Evolutionary conservation across 1,140 invertebrate genomes (phyloP).

Genomic region (Drusus annulatus): DNA sequence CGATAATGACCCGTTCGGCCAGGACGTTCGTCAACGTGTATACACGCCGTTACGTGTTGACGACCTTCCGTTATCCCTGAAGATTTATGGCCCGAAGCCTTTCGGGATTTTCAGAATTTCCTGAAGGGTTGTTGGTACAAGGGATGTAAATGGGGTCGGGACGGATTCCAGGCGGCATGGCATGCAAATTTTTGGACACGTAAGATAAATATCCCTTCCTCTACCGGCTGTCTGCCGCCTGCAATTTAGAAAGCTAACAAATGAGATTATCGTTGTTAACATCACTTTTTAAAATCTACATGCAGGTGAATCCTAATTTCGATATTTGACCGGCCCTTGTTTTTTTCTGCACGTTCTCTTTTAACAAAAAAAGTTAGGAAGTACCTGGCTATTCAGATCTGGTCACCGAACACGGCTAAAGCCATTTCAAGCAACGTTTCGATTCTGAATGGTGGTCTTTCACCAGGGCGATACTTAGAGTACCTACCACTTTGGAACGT

Average conservation of each 20-base stretch:
- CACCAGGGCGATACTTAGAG: too few species aligned
- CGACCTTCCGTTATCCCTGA: constrained; percentile 26
- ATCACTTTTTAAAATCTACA: too few species aligned
- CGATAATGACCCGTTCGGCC: constrained; percentile 1
- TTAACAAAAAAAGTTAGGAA: too few species aligned
- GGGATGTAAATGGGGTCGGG: constrained; percentile 7
- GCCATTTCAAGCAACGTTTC: too few species aligned
- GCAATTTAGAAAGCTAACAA: too few species aligned
- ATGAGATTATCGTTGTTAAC: neutral
- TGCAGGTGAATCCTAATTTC: too few species aligned
- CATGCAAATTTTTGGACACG: constrained; percentile 29
- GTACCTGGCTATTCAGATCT: too few species aligned
- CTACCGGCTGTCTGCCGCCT: neutral
- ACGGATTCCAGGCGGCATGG: constrained; percentile 29
- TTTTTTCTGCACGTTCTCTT: too few species aligned
- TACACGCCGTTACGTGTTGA: constrained; percentile 12
- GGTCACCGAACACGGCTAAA: too few species aligned
- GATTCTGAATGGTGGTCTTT: too few species aligned
- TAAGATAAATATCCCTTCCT: neutral
- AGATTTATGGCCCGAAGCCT: constrained; percentile 29
- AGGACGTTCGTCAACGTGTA: neutral
- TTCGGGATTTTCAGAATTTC: constrained; percentile 26
- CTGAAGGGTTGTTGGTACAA: constrained; percentile 34
- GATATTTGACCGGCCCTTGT: too few species aligned
- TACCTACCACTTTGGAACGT: too few species aligned